These are phyloP conservation scores for Craterocephalus amniculus DNA, from an alignment of 2,797 vertebrate species.

Conservation along the genomic window DNA sequence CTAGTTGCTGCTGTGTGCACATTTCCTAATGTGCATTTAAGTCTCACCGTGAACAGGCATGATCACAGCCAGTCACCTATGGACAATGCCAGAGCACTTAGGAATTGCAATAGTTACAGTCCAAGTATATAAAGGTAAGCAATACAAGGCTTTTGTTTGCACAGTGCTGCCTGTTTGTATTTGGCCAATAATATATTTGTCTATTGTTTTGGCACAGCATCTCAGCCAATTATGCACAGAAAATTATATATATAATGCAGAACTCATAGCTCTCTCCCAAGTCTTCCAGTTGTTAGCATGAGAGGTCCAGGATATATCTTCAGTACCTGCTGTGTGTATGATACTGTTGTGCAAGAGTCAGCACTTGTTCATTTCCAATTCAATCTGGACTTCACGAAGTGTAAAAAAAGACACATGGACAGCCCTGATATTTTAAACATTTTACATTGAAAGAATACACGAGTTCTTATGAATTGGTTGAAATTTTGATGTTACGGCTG, in stretches of 20 bases:
- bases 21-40: constrained; percentile 66
- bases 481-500: background rate
- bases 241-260: constrained; percentile 1
- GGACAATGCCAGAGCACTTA: constrained; percentile 64
- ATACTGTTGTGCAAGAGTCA: background rate
- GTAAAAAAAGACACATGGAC: background rate
- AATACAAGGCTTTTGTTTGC: background rate
- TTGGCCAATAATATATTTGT: constrained; percentile 10
- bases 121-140: background rate
- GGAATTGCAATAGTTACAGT: background rate
- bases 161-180: background rate
- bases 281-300: background rate
- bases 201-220: constrained; percentile 16
- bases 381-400: background rate
- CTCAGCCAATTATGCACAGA: constrained; percentile 20
- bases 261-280: background rate
- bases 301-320: background rate
- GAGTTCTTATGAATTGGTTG: background rate
- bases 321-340: background rate
- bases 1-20: constrained; percentile 51
- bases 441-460: background rate
- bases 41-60: constrained; percentile 25
- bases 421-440: background rate
- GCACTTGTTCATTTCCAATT: constrained; percentile 21
- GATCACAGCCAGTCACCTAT: constrained; percentile 33